These are phyloP conservation scores for Ips typographus DNA, from an alignment of 1,140 invertebrate species.

Conservation along the genomic window DNA sequence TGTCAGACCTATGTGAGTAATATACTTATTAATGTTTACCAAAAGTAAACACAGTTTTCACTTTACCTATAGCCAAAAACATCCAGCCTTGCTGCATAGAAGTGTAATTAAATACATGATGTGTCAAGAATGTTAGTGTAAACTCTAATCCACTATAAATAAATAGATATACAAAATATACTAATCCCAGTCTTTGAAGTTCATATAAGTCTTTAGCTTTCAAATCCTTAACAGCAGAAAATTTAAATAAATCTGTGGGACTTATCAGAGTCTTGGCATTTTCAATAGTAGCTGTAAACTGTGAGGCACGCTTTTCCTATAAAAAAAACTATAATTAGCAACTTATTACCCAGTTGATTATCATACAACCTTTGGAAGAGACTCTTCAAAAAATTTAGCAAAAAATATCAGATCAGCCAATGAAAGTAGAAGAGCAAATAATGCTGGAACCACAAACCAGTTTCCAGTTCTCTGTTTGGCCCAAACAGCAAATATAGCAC, in stretches of 20 bases:
- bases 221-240: conserved; percentile 64
- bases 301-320: conserved; percentile 70
- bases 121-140: conserved; percentile 95
- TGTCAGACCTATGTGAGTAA: conserved; percentile 58
- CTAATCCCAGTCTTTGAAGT: conserved; percentile 74
- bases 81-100: conserved; percentile 98
- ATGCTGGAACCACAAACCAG: conserved; percentile 84
- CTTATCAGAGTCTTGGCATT: conserved; percentile 71
- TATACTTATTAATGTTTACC: not conserved
- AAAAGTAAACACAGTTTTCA: conserved; percentile 2
- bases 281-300: conserved; percentile 60
- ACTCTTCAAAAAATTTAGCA: conserved; percentile 78
- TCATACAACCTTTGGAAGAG: conserved; percentile 66
- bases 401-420: conserved; percentile 80
- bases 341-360: conserved; percentile 7
- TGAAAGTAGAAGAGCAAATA: conserved; percentile 80
- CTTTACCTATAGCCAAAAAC: conserved; percentile 89
- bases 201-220: conserved; percentile 60
- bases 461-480: conserved; percentile 61
- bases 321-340: conserved; percentile 34
- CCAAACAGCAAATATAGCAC: conserved; percentile 84
- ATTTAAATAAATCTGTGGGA: conserved; percentile 60
- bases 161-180: conserved; percentile 96
- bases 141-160: conserved; percentile 98
- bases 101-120: conserved; percentile 87